A percentile compares a stretch with the other conserved stretches of the same genome.
Conservation (phyloP, 2,797 vertebrate species). For the Carapus acus region DNA sequence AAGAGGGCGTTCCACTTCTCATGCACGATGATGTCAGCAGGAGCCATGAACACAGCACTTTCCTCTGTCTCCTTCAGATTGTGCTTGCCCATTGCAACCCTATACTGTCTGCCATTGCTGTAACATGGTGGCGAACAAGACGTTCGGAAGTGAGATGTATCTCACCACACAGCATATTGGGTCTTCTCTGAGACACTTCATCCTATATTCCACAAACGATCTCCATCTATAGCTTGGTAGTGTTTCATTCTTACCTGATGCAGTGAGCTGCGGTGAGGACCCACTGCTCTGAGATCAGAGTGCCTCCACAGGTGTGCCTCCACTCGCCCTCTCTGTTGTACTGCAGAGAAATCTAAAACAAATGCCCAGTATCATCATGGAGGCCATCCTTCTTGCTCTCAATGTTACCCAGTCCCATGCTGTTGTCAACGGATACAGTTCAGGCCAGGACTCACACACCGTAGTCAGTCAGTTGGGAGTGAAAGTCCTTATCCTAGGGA, state of each 20-base stretch:
- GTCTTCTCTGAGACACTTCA: too few species aligned
- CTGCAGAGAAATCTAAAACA: conserved; percentile 80
- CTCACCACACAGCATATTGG: too few species aligned
- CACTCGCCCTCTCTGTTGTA: conserved; percentile 64
- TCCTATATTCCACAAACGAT: too few species aligned
- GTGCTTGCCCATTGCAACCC: conserved; percentile 78
- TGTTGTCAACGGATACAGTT: too few species aligned
- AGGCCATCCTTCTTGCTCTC: neutral
- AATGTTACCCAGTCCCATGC: too few species aligned
- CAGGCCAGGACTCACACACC: too few species aligned
- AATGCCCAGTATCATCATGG: neutral
- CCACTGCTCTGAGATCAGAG: conserved; percentile 77
- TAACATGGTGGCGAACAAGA: conserved; percentile 2
- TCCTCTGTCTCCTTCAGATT: conserved; percentile 65
- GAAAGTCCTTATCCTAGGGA: neutral
- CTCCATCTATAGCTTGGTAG: too few species aligned
- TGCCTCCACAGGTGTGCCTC: conserved; percentile 82
- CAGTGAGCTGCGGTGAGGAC: conserved; percentile 78
- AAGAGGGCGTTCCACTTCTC: conserved; percentile 71
- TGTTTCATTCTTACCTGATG: conserved; percentile 52
- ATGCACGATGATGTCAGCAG: conserved; percentile 73
- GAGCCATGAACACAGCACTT: conserved; percentile 51
- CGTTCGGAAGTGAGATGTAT: too few species aligned
- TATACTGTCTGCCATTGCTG: conserved; percentile 69
- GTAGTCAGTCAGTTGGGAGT: neutral